Percentiles rank a stretch among this genome's conserved stretches.
Conservation (phyloP, 2,113 vertebrate genomes). For the Osmerus eperlanus region DNA sequence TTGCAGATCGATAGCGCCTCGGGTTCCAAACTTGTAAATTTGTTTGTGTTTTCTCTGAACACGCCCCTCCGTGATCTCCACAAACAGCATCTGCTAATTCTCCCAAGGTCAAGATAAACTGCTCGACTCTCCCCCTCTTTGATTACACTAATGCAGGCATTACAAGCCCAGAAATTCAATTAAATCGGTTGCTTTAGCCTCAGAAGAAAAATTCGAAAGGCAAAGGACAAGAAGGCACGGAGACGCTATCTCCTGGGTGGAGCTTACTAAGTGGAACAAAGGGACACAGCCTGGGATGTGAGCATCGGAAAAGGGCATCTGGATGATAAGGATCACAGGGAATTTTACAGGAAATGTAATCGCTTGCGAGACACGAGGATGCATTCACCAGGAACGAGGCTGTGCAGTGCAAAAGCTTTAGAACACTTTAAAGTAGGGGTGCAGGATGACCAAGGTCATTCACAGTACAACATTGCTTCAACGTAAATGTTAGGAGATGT, state of each 20-base stretch:
- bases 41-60: slow-evolving; percentile 14
- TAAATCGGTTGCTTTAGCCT: slow-evolving; percentile 72
- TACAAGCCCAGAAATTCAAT: slow-evolving; percentile 77
- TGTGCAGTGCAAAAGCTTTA: slow-evolving; percentile 29
- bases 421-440: slow-evolving; percentile 7
- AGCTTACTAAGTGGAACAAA: slow-evolving; percentile 61
- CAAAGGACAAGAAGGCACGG: slow-evolving; percentile 52
- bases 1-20: slow-evolving; percentile 47
- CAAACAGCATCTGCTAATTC: slow-evolving; percentile 51
- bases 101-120: slow-evolving; percentile 78
- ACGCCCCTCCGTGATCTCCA: neutral
- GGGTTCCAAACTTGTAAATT: slow-evolving; percentile 49
- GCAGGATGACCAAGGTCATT: slow-evolving; percentile 31
- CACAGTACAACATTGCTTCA: neutral
- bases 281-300: slow-evolving; percentile 61
- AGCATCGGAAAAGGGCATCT: slow-evolving; percentile 67
- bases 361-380: slow-evolving; percentile 55
- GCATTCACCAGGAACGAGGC: slow-evolving; percentile 40
- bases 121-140: slow-evolving; percentile 48
- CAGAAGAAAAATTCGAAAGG: slow-evolving; percentile 53
- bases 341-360: slow-evolving; percentile 64
- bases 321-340: slow-evolving; percentile 69
- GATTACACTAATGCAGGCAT: slow-evolving; percentile 77
- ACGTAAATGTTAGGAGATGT: too few species aligned
- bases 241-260: slow-evolving; percentile 58